phyloP scores from a whole-genome alignment of 2,888 invertebrate genomes.

The Drosophila atroscutellata region DNA sequence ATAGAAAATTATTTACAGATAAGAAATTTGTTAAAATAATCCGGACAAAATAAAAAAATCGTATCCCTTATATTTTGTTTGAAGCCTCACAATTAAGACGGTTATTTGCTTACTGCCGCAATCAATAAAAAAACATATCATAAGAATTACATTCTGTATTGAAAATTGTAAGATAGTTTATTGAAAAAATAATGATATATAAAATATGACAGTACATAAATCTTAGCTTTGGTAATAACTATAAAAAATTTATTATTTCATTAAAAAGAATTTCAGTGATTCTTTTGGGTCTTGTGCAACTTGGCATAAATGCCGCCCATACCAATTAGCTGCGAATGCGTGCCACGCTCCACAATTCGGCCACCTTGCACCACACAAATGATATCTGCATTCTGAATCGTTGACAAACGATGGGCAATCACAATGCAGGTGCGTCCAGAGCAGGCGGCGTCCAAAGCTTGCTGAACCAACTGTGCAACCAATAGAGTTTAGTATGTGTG shows the following conservation, averaged over 20 bases:
- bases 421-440: constrained; percentile 93
- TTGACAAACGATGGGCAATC: constrained; percentile 94
- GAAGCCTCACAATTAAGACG: background rate
- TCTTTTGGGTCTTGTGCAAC: constrained; percentile 88
- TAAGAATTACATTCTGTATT: background rate
- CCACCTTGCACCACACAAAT: constrained; percentile 94
- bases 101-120: background rate
- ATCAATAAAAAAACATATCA: background rate
- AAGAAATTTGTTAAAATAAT: background rate
- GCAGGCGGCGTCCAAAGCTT: constrained; percentile 93
- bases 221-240: constrained; percentile 8
- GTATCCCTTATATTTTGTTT: background rate
- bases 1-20: constrained; percentile 8
- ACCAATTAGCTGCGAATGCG: constrained; percentile 90
- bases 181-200: constrained; percentile 21
- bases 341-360: constrained; percentile 91
- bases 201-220: constrained; percentile 14
- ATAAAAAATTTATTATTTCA: background rate
- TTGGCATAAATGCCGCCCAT: constrained; percentile 89
- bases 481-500: background rate
- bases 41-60: background rate
- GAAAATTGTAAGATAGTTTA: constrained; percentile 29
- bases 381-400: constrained; percentile 92
- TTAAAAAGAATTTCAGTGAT: constrained; percentile 35
- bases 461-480: constrained; percentile 88